These are phyloP conservation scores for Leptinotarsa defecta DNA, from an alignment of 1,140 invertebrate genomes.

Conservation along the genomic window DNA sequence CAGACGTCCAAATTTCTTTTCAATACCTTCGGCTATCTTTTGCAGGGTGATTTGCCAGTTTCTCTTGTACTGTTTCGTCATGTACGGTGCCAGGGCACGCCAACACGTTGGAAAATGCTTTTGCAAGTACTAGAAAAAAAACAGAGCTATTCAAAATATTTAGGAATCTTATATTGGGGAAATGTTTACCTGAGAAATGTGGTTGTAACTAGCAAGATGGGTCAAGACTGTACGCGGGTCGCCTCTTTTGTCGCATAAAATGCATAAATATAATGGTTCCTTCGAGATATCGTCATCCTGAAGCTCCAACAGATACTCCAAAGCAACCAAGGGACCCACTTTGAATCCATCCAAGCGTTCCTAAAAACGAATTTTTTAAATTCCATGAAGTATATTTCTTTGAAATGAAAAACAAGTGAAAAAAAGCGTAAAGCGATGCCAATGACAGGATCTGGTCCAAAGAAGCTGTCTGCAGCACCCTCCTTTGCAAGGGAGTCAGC, in stretches of 20 bases:
- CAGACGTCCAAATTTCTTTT: constrained; percentile 65
- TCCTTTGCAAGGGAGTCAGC: too few species aligned
- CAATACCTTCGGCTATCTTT: constrained; percentile 65
- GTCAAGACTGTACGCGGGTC: constrained; percentile 75
- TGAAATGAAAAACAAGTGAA: too few species aligned
- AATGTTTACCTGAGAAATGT: constrained; percentile 54
- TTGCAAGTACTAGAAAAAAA: constrained; percentile 58
- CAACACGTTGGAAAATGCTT: constrained; percentile 61
- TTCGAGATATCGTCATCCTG: constrained; percentile 63
- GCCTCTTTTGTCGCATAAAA: constrained; percentile 75
- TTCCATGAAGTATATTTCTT: too few species aligned
- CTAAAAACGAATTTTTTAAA: constrained; percentile 30
- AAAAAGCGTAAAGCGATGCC: too few species aligned
- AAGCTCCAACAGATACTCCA: constrained; percentile 75
- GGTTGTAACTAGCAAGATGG: constrained; percentile 74
- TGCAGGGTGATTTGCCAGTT: constrained; percentile 60
- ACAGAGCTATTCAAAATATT: not conserved
- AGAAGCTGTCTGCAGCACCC: too few species aligned
- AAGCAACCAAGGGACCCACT: constrained; percentile 58
- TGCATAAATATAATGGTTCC: constrained; percentile 73
- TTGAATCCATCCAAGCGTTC: constrained; percentile 52
- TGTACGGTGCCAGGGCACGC: constrained; percentile 50
- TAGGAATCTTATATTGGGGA: not conserved
- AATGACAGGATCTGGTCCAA: too few species aligned
- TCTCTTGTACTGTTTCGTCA: constrained; percentile 59